Evolutionary conservation across 37 sponge, comb jelly and placozoan species (phyloP), one percentile per base, ranked within the genome.

Genomic region (Aphrocallistes beatrix): DNA sequence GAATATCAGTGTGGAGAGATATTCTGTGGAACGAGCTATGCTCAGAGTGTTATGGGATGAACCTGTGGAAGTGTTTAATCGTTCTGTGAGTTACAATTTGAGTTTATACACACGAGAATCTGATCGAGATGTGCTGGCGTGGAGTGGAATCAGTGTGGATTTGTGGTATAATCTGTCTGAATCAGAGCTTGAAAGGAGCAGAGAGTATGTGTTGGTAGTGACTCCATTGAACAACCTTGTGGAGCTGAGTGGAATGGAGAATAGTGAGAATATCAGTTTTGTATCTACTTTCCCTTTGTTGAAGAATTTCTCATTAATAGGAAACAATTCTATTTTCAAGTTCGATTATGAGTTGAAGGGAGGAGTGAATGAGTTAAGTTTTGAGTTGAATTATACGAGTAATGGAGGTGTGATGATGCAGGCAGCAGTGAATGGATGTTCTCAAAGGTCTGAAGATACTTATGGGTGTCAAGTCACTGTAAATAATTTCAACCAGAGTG

Each of bases 201-300:
- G 75, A 60, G 75, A 60, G 34, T 60, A 60, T 60, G 28, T 60
- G 34, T 13, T 60, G 34, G 75, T 19, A 60, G 75, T 60, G 75
- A 60, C 75, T 19, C n/a, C 75, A 60, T 13, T 60, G 8, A 60
- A 60, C 75, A 3, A 60, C 17, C 75, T 60, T 3, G 75, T 60
- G n/a, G 75, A 32, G 34, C 75, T 60, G 75, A 60, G 75, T 13
- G 75, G 34, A 25, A 30, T 13, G 34, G 75, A 19, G 75, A 60
- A 60, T 21, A 60, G 75, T 13, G 75, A 3, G 75, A 60, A 13
- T 60, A 30, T 60, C n/a, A 60, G 75, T 32, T 60, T 60, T 13
- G 75, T 60, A 30, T 60, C 75, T 60, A 60, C 75, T 60, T 60
- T 60, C 75, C 75, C 75, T 32, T n/a, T n/a, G n/a, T n/a, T n/a